Conservation (phyloP, 2,797 vertebrate species). For the Enteromius thamalakanensis region DNA sequence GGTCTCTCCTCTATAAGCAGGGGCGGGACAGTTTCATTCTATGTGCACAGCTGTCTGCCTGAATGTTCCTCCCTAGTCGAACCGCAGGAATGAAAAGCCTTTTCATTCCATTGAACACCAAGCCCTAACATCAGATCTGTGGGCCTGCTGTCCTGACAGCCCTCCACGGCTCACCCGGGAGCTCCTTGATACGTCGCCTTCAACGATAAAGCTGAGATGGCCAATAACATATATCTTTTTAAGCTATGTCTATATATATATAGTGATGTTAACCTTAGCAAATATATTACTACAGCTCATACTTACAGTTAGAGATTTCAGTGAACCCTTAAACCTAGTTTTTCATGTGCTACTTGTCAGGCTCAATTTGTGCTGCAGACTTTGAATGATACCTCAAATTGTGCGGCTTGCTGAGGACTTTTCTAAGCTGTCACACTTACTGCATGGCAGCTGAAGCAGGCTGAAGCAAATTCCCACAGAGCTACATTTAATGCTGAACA, state of each 20-base stretch:
- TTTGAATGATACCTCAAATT: slow-evolving; percentile 1
- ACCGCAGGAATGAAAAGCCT: slow-evolving; percentile 34
- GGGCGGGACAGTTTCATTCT: slow-evolving; percentile 30
- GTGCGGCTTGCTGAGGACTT: background rate
- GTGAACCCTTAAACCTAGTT: background rate
- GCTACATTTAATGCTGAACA: background rate
- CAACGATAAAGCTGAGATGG: slow-evolving; percentile 27
- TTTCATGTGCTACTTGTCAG: background rate
- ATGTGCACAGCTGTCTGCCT: slow-evolving; percentile 56
- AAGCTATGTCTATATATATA: background rate
- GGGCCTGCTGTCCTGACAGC: slow-evolving; percentile 36
- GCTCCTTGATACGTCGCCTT: slow-evolving; percentile 15
- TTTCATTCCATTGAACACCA: slow-evolving; percentile 53
- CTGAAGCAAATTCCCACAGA: background rate
- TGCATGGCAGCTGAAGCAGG: background rate
- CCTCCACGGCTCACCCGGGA: slow-evolving; percentile 28
- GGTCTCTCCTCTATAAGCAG: slow-evolving; percentile 36
- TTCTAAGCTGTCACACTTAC: background rate
- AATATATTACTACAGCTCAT: background rate
- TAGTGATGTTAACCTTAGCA: background rate
- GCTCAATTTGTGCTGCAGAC: background rate
- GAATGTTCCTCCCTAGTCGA: slow-evolving; percentile 45
- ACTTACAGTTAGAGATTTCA: background rate
- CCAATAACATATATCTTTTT: slow-evolving; percentile 35
- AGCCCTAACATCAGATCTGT: slow-evolving; percentile 41